Conservation (phyloP, 2,113 vertebrate genomes). For the Origma solitaria region DNA sequence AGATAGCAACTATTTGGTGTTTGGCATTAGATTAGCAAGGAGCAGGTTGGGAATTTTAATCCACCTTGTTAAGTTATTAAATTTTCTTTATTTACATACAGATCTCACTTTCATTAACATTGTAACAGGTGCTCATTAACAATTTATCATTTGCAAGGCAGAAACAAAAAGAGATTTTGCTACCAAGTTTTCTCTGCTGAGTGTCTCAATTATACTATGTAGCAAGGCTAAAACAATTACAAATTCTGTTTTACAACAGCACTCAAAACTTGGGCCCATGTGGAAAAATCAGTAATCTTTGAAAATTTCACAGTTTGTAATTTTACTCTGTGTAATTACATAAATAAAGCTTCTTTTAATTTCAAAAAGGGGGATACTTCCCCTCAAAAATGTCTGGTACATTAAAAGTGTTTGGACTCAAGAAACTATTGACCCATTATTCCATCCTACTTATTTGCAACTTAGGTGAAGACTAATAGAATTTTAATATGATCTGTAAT, state of each 20-base stretch:
- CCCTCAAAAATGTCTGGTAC: not conserved
- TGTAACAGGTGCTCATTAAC: conserved; percentile 83
- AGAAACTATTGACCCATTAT: not conserved
- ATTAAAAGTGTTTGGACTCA: not conserved
- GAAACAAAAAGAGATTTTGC: conserved; percentile 62
- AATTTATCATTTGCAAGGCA: conserved; percentile 70
- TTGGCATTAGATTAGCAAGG: conserved; percentile 69
- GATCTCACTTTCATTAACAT: conserved; percentile 80
- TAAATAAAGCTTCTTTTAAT: not conserved
- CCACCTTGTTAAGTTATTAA: conserved; percentile 85
- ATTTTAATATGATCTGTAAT: conserved; percentile 73
- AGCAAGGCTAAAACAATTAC: not conserved
- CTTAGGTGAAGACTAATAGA: conserved; percentile 61
- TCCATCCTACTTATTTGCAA: not conserved
- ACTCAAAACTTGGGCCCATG: not conserved
- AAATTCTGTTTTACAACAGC: not conserved
- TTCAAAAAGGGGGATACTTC: not conserved
- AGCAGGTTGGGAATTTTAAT: conserved; percentile 79
- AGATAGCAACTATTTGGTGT: conserved; percentile 66
- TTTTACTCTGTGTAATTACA: not conserved
- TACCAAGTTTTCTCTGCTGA: conserved; percentile 66
- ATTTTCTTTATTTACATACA: conserved; percentile 81
- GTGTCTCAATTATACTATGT: conserved; percentile 54
- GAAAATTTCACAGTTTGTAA: not conserved
- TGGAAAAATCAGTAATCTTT: not conserved